A percentile compares a stretch with the other conserved stretches of the same genome.
Evolutionary conservation across 1,140 invertebrate species (phyloP).

Genomic region (Gonatopus flavifemur): DNA sequence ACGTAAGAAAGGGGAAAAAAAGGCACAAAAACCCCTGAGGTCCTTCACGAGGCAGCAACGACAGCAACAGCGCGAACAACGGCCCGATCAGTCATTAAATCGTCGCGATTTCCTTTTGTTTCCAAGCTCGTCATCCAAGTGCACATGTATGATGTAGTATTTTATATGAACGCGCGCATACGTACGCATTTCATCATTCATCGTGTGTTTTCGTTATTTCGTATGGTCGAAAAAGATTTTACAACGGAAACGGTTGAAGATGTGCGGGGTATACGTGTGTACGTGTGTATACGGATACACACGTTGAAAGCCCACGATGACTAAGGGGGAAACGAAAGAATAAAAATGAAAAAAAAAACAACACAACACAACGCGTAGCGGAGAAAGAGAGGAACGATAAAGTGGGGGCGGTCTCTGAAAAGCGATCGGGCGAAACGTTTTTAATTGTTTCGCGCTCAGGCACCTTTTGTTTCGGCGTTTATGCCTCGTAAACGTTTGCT

Average conservation of each 20-base stretch:
- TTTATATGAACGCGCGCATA: constrained; percentile 1
- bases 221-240: constrained; percentile 11
- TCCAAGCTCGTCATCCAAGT: neutral
- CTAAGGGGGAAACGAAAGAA: constrained; percentile 19
- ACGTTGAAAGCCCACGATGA: neutral
- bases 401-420: constrained; percentile 36
- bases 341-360: constrained; percentile 9
- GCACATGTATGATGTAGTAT: too few relatives aligned
- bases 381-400: constrained; percentile 12
- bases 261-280: constrained; percentile 8
- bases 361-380: too few relatives aligned
- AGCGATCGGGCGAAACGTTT: constrained; percentile 59
- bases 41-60: constrained; percentile 9
- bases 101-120: constrained; percentile 49
- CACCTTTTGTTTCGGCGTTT: constrained; percentile 56
- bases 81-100: constrained; percentile 52
- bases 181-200: constrained; percentile 14
- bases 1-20: constrained; percentile 4
- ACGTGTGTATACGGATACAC: constrained; percentile 18
- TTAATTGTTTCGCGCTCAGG: constrained; percentile 57
- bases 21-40: constrained; percentile 2
- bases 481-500: constrained; percentile 51
- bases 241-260: too few relatives aligned
- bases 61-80: constrained; percentile 39
- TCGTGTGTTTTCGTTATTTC: constrained; percentile 31